Evolutionary conservation across 35 echinoderm and acorn worm species (phyloP).

Genomic region (Ophiothrix spiculata): DNA sequence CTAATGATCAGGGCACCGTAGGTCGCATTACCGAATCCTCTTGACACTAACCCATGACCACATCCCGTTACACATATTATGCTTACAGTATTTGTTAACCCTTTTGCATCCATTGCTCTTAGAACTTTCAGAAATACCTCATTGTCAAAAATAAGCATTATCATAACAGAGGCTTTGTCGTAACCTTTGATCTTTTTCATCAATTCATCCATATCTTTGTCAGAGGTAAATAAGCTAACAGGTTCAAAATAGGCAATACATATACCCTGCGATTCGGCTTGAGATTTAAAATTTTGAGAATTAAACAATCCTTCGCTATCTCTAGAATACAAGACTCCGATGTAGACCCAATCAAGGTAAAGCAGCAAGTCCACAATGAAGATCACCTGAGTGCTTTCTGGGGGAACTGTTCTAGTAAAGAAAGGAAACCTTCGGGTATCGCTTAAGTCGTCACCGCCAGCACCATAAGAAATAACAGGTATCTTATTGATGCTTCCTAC

Average conservation of each 20-base stretch:
- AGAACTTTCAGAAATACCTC: background rate
- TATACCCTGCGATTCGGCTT: constrained; percentile 9
- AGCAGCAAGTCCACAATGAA: constrained; percentile 30
- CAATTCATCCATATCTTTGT: constrained; percentile 10
- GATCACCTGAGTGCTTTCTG: constrained; percentile 1
- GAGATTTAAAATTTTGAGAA: constrained; percentile 11
- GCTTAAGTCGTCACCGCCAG: constrained; percentile 19
- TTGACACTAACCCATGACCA: background rate
- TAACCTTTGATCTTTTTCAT: constrained; percentile 17
- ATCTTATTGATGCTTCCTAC: background rate
- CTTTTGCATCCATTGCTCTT: background rate
- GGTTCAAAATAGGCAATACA: constrained; percentile 25
- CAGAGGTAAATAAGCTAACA: background rate
- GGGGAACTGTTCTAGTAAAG: constrained; percentile 23
- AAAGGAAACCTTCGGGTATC: constrained; percentile 22
- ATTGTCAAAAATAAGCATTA: constrained; percentile 8
- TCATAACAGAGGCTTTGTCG: background rate
- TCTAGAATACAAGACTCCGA: constrained; percentile 29
- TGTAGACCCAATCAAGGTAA: constrained; percentile 25
- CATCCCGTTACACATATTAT: constrained; percentile 2
- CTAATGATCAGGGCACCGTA: constrained; percentile 28
- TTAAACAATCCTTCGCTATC: constrained; percentile 30
- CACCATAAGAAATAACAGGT: constrained; percentile 23
- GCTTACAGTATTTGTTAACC: background rate
- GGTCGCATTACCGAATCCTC: background rate